Evolutionary conservation across 1,140 invertebrate species (phyloP).

Genomic region (Atta colombica): DNA sequence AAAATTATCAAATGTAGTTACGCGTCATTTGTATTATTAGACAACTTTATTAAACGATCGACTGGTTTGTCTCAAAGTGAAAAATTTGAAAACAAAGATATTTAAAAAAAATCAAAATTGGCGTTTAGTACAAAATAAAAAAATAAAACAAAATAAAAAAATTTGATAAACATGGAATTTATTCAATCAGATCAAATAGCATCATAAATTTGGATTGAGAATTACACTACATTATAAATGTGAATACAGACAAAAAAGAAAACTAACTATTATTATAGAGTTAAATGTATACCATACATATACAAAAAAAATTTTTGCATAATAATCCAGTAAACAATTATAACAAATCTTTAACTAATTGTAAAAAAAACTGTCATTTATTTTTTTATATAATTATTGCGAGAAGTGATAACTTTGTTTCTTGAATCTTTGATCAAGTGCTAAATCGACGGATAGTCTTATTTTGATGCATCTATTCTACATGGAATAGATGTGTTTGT

Average conservation of each 20-base stretch:
- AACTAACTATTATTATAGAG: background rate
- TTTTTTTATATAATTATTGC: background rate
- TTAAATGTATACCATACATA: background rate
- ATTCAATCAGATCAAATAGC: background rate
- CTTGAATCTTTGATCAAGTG: background rate
- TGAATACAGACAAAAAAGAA: constrained; percentile 4
- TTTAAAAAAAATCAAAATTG: background rate
- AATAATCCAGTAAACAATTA: constrained; percentile 27
- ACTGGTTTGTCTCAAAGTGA: background rate
- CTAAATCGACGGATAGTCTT: background rate
- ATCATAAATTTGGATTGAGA: background rate
- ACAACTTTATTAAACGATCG: background rate
- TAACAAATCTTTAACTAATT: background rate
- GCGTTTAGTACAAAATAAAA: background rate
- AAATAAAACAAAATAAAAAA: background rate
- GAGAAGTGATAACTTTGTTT: background rate
- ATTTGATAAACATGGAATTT: background rate
- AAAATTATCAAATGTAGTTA: constrained; percentile 1
- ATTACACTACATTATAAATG: background rate
- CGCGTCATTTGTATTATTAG: background rate
- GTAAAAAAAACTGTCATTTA: background rate
- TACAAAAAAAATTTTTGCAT: background rate
- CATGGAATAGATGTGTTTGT: background rate
- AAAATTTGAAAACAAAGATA: background rate
- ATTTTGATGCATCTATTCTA: constrained; percentile 25